Percentiles rank a stretch among this genome's conserved stretches.
These are phyloP conservation scores for Cisticola juncidis DNA, from an alignment of 2,113 vertebrate genomes.

Conservation along the genomic window DNA sequence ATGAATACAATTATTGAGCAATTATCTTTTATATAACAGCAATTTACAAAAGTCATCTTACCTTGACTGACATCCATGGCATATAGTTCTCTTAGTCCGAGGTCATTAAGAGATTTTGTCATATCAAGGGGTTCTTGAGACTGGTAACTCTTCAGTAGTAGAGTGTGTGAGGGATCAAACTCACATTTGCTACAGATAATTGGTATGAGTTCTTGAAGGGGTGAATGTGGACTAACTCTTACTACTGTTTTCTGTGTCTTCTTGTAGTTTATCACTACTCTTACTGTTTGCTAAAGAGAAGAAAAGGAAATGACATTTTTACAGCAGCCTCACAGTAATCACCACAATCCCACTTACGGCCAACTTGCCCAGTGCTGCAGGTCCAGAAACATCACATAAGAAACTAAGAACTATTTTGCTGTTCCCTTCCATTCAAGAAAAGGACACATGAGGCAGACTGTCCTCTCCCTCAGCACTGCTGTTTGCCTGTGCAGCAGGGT, in stretches of 20 bases:
- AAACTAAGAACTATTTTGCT: neutral
- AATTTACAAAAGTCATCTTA: slow-evolving; percentile 43
- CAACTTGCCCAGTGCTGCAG: neutral
- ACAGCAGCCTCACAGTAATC: neutral
- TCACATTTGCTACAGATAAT: slow-evolving; percentile 95
- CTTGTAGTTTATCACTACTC: slow-evolving; percentile 94
- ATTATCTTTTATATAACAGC: neutral
- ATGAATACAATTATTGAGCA: neutral
- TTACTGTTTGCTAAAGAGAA: slow-evolving; percentile 88
- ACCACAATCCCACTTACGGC: neutral
- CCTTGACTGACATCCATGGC: slow-evolving; percentile 88
- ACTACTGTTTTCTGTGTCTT: slow-evolving; percentile 94
- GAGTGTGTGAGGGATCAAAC: slow-evolving; percentile 83
- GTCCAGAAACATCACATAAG: neutral
- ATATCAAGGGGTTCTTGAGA: slow-evolving; percentile 85
- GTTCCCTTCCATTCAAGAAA: neutral
- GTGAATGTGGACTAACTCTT: slow-evolving; percentile 86
- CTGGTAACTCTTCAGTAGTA: slow-evolving; percentile 85
- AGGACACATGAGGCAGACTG: neutral
- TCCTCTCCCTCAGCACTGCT: neutral
- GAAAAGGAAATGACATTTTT: neutral
- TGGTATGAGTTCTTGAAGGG: slow-evolving; percentile 82
- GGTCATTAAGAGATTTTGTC: slow-evolving; percentile 88
- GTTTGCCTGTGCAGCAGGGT: neutral
- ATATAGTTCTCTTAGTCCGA: slow-evolving; percentile 90